Percentiles rank a stretch among this genome's conserved stretches.
These are phyloP conservation scores for Spilarctia lutea DNA, from an alignment of 2,888 invertebrate species.

Conservation along the genomic window DNA sequence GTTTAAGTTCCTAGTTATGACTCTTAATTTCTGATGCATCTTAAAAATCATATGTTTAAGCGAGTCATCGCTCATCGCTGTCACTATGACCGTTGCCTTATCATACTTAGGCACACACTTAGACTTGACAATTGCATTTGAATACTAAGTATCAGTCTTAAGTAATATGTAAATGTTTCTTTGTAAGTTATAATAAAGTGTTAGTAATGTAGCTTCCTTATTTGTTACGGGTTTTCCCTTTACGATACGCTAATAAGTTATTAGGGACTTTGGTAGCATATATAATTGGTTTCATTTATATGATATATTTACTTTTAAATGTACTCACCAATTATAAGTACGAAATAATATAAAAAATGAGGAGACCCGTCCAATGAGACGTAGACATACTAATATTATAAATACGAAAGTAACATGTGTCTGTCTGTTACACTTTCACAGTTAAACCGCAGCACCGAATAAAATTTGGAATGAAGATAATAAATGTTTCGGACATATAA, in stretches of 20 bases:
- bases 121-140: conserved; percentile 47
- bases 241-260: conserved; percentile 38
- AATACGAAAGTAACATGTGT: too few species aligned
- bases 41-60: too few species aligned
- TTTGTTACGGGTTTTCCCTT: conserved; percentile 30
- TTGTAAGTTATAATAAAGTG: conserved; percentile 44
- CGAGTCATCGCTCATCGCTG: conserved; percentile 21
- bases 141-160: conserved; percentile 56
- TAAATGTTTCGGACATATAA: too few species aligned
- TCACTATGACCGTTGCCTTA: conserved; percentile 22
- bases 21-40: too few species aligned
- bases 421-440: too few species aligned
- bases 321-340: neutral
- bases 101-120: conserved; percentile 28
- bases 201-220: conserved; percentile 49
- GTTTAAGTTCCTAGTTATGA: too few species aligned
- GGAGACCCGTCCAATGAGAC: too few species aligned
- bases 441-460: too few species aligned
- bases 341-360: neutral
- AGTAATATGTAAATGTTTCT: conserved; percentile 53
- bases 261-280: conserved; percentile 20
- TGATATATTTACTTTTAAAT: neutral
- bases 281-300: neutral
- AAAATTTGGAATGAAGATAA: too few species aligned
- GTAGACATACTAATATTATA: too few species aligned